Evolutionary conservation across 37 sponge, comb jelly and placozoan species (phyloP), one percentile per base, ranked within the genome.

Genomic region (Ianthella basta): DNA sequence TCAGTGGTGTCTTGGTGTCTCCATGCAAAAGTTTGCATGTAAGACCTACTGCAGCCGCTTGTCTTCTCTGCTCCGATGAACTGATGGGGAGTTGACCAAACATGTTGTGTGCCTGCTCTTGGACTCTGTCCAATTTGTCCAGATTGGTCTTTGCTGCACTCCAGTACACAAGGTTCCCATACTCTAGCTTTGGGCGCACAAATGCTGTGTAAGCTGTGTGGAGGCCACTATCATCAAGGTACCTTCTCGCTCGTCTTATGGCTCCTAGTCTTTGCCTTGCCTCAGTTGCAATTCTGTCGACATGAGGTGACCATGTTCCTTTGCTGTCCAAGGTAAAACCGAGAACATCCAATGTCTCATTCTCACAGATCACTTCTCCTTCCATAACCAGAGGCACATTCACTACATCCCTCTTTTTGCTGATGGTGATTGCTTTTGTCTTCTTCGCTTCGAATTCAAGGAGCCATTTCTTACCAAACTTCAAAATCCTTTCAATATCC

Each of bases 341-440:
- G 3, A 61, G 64, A 12, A 61, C 64, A 61, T 61, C 64, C 64
- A 61, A 61, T 61, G 24, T 61, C 64, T 61, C 64, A 10, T 27
- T 10, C 64, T 61, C 64, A 13, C 4, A 61, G 14, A 61, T 4
- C 64, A 61, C 64, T 61, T 61, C 64, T 61, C 64, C 64, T 13
- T 61, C 14, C 64, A 61, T 61, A 29, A 61, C 64, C 64, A 61
- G 64, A 12, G 64, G 64, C 14, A n/a, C n/a, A n/a, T n/a, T n/a
- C n/a, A n/a, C n/a, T n/a, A n/a, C n/a, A n/a, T n/a, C n/a, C n/a
- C n/a, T n/a, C 59, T 57, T 61, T 61, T 61, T 61, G 64, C 64
- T 61, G 64, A 61, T 61, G 64, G 64, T 61, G 64, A 61, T 61
- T 61, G 64, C 64, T 61, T 61, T 61, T 61, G 64, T 61, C 64